Percentiles rank a stretch among this genome's conserved stretches.
Evolutionary conservation across 2,888 invertebrate species (phyloP).

Genomic region (Ectemnius lituratus): DNA sequence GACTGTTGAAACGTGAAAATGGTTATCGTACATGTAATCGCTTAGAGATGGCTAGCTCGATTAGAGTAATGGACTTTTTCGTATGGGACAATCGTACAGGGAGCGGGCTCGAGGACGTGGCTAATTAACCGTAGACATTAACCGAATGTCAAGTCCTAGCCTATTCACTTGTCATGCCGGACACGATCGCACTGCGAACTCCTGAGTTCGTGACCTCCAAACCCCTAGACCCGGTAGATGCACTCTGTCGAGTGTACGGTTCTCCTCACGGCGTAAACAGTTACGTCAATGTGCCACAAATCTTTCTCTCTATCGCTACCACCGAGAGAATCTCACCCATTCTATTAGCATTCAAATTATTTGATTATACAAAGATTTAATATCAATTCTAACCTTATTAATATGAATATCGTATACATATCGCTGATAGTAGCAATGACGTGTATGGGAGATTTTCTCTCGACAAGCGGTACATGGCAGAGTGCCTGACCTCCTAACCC

Average conservation of each 20-base stretch:
- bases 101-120: background rate
- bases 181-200: constrained; percentile 39
- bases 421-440: background rate
- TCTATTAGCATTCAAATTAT: too few relatives aligned
- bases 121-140: constrained; percentile 15
- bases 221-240: constrained; percentile 34
- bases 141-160: constrained; percentile 32
- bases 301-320: too few relatives aligned
- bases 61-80: background rate
- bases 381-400: too few relatives aligned
- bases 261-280: too few relatives aligned
- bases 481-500: constrained; percentile 49
- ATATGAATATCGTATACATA: too few relatives aligned
- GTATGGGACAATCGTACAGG: background rate
- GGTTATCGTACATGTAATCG: background rate
- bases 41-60: background rate
- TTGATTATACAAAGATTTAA: too few relatives aligned
- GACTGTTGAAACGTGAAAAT: background rate
- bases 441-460: constrained; percentile 16
- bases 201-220: constrained; percentile 50
- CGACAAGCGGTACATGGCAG: constrained; percentile 45
- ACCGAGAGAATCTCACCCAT: too few relatives aligned
- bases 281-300: too few relatives aligned
- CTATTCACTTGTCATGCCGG: constrained; percentile 41
- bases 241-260: background rate